Conservation (phyloP, 2,113 vertebrate genomes). For the Jacana jacana region DNA sequence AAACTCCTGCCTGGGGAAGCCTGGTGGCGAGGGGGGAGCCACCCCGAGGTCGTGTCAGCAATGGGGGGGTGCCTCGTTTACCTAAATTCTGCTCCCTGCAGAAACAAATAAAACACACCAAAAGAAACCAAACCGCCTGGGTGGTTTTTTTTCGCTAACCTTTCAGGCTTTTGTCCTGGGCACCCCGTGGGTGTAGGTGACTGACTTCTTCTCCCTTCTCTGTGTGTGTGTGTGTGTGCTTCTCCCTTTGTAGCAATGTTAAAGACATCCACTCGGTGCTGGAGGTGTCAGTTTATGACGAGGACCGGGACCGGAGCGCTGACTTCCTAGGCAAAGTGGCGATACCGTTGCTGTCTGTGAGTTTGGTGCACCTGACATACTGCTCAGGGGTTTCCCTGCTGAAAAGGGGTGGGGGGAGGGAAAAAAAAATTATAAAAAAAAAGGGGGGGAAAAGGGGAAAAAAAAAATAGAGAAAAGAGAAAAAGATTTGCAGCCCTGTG, state of each 20-base stretch:
- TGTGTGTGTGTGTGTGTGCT: no score
- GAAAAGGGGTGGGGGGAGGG: not conserved
- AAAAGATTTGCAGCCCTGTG: conserved; percentile 47
- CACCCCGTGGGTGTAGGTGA: conserved; percentile 21
- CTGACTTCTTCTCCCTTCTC: conserved; percentile 24
- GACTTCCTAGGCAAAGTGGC: conserved; percentile 99
- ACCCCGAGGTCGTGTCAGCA: not conserved
- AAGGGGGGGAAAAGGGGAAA: not conserved
- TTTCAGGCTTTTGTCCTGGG: conserved; percentile 36
- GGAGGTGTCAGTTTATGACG: conserved; percentile 97
- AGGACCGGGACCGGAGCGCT: conserved; percentile 94
- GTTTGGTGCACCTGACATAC: conserved; percentile 77
- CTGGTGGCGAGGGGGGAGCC: not conserved
- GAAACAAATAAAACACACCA: not conserved
- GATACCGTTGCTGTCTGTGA: conserved; percentile 95
- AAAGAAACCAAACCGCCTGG: no score
- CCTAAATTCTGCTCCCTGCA: not conserved
- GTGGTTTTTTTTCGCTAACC: not conserved
- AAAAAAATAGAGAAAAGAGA: not conserved
- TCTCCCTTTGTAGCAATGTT: conserved; percentile 85
- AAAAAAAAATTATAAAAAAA: not conserved
- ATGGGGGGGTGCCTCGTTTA: not conserved
- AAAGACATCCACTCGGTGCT: conserved; percentile 98
- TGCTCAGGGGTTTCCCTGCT: conserved; percentile 65
- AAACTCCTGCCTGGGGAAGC: not conserved